phyloP scores from a whole-genome alignment of 2,888 invertebrate species.

The Cantharis rufa region DNA sequence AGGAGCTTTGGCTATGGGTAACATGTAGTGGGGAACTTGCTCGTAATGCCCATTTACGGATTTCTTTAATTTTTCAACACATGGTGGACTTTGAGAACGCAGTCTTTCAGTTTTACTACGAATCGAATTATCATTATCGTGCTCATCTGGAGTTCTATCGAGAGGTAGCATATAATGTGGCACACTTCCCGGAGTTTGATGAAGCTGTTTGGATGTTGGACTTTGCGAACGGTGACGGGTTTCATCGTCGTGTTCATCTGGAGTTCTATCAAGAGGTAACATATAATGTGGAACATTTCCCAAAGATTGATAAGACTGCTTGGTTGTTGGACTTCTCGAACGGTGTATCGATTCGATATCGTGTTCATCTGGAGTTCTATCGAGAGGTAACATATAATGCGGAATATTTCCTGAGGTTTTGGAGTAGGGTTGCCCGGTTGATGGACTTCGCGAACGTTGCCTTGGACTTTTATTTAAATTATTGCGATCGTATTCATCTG shows the following conservation, averaged over 20 bases:
- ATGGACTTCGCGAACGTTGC: constrained; percentile 8
- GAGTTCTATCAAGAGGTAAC: constrained; percentile 36
- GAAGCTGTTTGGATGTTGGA: not conserved
- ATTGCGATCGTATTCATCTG: not conserved
- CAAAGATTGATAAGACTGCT: constrained; percentile 13
- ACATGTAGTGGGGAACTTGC: not conserved
- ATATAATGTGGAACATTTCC: constrained; percentile 32
- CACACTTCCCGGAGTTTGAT: constrained; percentile 32
- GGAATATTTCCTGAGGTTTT: constrained; percentile 22
- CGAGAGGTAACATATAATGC: constrained; percentile 32
- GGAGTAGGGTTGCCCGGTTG: constrained; percentile 2
- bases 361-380: constrained; percentile 34
- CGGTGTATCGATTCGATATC: not conserved
- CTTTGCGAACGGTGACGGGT: not conserved
- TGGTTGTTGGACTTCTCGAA: not conserved
- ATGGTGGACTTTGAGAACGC: not conserved
- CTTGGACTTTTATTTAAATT: not conserved
- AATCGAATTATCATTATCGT: not conserved
- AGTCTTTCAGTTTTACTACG: not conserved
- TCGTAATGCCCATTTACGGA: not conserved
- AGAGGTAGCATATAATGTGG: constrained; percentile 51
- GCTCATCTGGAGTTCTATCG: constrained; percentile 36
- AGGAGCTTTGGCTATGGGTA: not conserved
- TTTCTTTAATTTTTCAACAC: not conserved
- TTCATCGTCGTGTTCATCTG: not conserved